Evolutionary conservation across 2,888 invertebrate genomes (phyloP).

Genomic region (Nudaria mundana): DNA sequence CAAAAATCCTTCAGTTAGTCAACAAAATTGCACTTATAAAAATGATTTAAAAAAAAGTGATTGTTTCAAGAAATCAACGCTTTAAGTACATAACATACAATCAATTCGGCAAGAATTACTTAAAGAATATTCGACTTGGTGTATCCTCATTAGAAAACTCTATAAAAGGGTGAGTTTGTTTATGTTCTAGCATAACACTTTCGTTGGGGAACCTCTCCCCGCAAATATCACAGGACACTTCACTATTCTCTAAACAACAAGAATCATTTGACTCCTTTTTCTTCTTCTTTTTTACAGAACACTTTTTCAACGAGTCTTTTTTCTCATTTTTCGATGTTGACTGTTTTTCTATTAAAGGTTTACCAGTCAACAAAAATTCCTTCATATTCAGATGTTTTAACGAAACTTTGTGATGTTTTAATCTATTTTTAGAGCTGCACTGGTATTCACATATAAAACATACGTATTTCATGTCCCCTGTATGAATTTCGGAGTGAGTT

Average conservation of each 20-base stretch:
- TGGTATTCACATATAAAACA: conserved; percentile 75
- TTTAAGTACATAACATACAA: conserved; percentile 12
- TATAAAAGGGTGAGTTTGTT: conserved; percentile 73
- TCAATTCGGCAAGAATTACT: conserved; percentile 48
- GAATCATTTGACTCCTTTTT: conserved; percentile 34
- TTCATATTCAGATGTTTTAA: conserved; percentile 68
- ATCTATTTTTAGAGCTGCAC: conserved; percentile 66
- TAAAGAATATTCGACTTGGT: conserved; percentile 76
- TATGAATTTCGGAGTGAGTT: conserved; percentile 64
- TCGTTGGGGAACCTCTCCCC: conserved; percentile 62
- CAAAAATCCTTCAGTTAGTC: background rate
- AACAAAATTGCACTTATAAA: background rate
- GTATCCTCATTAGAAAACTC: conserved; percentile 74
- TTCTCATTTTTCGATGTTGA: conserved; percentile 45
- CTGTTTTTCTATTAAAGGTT: conserved; percentile 44
- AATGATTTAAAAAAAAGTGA: background rate
- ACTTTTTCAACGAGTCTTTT: conserved; percentile 32
- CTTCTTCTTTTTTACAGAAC: conserved; percentile 46
- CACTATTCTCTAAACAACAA: conserved; percentile 14
- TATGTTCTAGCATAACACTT: conserved; percentile 63
- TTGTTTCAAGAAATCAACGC: background rate
- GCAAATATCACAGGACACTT: conserved; percentile 66
- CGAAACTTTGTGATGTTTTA: conserved; percentile 64
- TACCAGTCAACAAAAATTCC: conserved; percentile 60
- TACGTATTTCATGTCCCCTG: conserved; percentile 73